Evolutionary conservation across 2,888 invertebrate species (phyloP).

Genomic region (Thymelicus lineola): DNA sequence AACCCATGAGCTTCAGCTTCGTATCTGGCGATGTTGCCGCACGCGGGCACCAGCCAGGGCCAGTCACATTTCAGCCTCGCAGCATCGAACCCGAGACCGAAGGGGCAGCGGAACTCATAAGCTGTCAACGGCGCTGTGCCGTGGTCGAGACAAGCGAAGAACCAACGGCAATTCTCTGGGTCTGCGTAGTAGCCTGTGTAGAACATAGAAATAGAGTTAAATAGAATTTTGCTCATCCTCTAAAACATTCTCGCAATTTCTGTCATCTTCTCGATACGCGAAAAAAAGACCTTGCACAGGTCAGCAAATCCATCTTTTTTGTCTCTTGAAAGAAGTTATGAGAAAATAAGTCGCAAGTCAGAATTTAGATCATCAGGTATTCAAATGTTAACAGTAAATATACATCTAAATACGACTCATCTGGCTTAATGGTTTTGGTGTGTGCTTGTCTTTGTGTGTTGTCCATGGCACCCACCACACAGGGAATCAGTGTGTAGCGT

Average conservation of each 20-base stretch:
- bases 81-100: constrained; percentile 91
- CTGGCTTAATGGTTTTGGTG: too few relatives aligned
- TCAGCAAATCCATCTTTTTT: too few relatives aligned
- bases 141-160: constrained; percentile 92
- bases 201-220: not conserved
- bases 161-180: constrained; percentile 93
- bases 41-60: constrained; percentile 90
- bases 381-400: too few relatives aligned
- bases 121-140: constrained; percentile 87
- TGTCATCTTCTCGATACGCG: too few relatives aligned
- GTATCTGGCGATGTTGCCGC: constrained; percentile 83
- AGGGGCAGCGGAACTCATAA: constrained; percentile 93
- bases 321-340: too few relatives aligned
- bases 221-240: too few relatives aligned
- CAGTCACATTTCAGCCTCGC: constrained; percentile 89
- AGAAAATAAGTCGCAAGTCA: not conserved
- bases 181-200: constrained; percentile 90
- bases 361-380: not conserved
- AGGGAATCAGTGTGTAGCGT: too few relatives aligned
- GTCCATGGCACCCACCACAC: too few relatives aligned
- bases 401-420: too few relatives aligned
- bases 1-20: constrained; percentile 80
- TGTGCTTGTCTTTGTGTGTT: too few relatives aligned
- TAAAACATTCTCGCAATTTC: too few relatives aligned
- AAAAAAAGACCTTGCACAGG: too few relatives aligned